Evolutionary conservation across 2,797 vertebrate genomes (phyloP).

Genomic region (Trematomus bernacchii): DNA sequence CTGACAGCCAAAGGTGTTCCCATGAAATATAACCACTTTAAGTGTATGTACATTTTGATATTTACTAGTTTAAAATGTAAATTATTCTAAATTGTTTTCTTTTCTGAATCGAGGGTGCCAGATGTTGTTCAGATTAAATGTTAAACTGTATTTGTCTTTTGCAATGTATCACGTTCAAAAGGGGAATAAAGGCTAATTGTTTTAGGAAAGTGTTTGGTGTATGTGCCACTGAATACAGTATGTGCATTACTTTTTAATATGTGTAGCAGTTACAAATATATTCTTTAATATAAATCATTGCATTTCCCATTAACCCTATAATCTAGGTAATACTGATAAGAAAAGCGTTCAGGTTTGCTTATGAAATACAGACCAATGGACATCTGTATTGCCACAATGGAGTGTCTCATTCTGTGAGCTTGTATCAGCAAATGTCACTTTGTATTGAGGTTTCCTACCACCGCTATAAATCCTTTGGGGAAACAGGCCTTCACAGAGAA

Average conservation of each 20-base stretch:
- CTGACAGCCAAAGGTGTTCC: conserved; percentile 11
- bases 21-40: background rate
- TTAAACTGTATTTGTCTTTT: background rate
- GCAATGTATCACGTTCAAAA: background rate
- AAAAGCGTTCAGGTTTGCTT: background rate
- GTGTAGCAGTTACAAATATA: background rate
- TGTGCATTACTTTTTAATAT: background rate
- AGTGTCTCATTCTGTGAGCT: conserved; percentile 61
- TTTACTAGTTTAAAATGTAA: no score
- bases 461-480: conserved; percentile 81
- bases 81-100: background rate
- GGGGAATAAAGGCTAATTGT: no score
- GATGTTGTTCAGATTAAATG: background rate
- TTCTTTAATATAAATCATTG: background rate
- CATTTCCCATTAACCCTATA: conserved; percentile 3
- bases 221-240: background rate
- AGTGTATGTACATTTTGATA: background rate
- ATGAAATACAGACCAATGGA: conserved; percentile 53
- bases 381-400: conserved; percentile 46
- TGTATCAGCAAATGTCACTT: conserved; percentile 82
- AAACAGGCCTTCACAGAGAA: conserved; percentile 80
- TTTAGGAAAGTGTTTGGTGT: background rate
- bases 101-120: background rate
- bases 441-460: conserved; percentile 73
- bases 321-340: background rate